Percentiles rank a stretch among this genome's conserved stretches.
Conservation (phyloP, 1,140 invertebrate species). For the Papilio glaucus region DNA sequence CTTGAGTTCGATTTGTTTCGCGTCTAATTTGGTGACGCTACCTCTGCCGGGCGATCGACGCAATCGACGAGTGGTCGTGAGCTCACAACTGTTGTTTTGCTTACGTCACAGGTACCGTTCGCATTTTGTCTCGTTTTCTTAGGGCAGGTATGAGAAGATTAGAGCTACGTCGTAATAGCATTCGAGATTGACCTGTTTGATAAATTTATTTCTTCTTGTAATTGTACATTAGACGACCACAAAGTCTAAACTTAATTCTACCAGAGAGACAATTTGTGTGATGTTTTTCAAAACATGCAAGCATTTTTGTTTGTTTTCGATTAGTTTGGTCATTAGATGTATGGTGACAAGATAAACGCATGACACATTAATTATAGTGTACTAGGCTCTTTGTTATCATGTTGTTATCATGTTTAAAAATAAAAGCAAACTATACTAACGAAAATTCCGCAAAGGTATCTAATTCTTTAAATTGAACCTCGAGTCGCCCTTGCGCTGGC, state of each 20-base stretch:
- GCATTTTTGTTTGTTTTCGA: too few species aligned
- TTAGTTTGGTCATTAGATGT: too few species aligned
- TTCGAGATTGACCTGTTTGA: background rate
- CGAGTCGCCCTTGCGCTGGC: background rate
- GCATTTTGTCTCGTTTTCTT: background rate
- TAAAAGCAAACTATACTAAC: too few species aligned
- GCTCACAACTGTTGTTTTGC: constrained; percentile 38
- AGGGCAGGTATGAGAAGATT: background rate
- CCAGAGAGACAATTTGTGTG: too few species aligned
- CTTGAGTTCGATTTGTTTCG: constrained; percentile 52
- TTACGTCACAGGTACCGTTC: constrained; percentile 12
- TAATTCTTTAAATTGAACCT: constrained; percentile 7
- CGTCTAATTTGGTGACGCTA: constrained; percentile 79
- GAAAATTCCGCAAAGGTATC: background rate
- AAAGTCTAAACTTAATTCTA: too few species aligned
- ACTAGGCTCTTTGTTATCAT: too few species aligned
- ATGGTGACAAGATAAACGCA: too few species aligned
- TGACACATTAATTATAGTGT: too few species aligned
- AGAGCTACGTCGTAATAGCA: background rate
- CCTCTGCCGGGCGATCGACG: constrained; percentile 44
- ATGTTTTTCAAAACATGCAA: too few species aligned
- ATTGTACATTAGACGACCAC: too few species aligned
- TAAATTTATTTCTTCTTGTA: background rate
- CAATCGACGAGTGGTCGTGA: constrained; percentile 45
- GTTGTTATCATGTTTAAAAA: too few species aligned